These are phyloP conservation scores for Apis mellifera DNA, from an alignment of 1,140 invertebrate species.

Conservation along the genomic window DNA sequence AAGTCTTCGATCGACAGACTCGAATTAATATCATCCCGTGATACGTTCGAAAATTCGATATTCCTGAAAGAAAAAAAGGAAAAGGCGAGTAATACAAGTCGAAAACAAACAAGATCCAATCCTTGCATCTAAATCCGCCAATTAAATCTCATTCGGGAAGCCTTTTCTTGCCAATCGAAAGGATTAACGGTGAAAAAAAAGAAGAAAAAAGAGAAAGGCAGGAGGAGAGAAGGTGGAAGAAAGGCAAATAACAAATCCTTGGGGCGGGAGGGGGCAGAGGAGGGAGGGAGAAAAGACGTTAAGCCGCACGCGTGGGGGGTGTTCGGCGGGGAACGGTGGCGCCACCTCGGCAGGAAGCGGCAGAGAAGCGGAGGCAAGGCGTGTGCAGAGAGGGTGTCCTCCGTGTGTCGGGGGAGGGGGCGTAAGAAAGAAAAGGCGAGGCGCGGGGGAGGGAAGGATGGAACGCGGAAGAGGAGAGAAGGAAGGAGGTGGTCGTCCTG, in stretches of 20 bases:
- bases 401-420: conserved; percentile 40
- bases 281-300: conserved; percentile 35
- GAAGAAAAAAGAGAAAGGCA: background rate
- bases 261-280: background rate
- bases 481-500: conserved; percentile 71
- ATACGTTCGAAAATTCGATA: too few relatives aligned
- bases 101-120: too few relatives aligned
- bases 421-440: conserved; percentile 75
- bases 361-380: conserved; percentile 66
- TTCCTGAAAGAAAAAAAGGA: too few relatives aligned
- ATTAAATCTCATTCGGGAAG: too few relatives aligned
- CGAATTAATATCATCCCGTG: too few relatives aligned
- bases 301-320: conserved; percentile 40
- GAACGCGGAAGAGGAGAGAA: conserved; percentile 67
- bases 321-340: conserved; percentile 61
- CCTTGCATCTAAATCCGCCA: too few relatives aligned
- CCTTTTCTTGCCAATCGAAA: too few relatives aligned
- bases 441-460: conserved; percentile 52
- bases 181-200: too few relatives aligned
- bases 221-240: conserved; percentile 18
- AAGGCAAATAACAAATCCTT: background rate
- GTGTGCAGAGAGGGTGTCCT: conserved; percentile 47
- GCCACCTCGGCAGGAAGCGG: conserved; percentile 75
- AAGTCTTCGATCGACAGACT: too few relatives aligned
- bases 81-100: too few relatives aligned